phyloP scores from a whole-genome alignment of 2,113 vertebrate genomes.

The Phalacrocorax carbo region DNA sequence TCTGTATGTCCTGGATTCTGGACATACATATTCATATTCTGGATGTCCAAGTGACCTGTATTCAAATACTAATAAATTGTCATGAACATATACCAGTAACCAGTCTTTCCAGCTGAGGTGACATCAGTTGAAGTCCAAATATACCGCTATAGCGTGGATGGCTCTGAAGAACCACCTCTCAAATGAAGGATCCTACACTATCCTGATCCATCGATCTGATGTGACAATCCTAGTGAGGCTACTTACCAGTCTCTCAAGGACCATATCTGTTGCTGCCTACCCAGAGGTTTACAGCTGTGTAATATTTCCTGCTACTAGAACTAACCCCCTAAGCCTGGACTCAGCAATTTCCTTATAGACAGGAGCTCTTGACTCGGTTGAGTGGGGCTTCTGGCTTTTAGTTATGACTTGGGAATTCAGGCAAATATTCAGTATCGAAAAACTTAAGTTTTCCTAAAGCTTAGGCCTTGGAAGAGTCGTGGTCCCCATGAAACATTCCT shows the following conservation, averaged over 20 bases:
- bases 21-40: not conserved
- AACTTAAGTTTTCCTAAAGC: not conserved
- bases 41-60: not conserved
- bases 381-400: not conserved
- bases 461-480: not conserved
- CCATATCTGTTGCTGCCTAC: not conserved
- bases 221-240: not conserved
- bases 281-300: not conserved
- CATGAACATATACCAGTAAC: not conserved
- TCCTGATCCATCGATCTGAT: not conserved
- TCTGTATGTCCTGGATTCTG: too few relatives aligned
- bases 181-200: not conserved
- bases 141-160: not conserved
- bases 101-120: not conserved
- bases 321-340: not conserved
- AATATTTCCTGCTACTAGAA: not conserved
- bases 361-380: not conserved
- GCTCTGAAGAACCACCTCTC: not conserved
- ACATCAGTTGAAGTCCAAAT: not conserved
- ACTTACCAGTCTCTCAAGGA: not conserved
- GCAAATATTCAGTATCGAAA: not conserved
- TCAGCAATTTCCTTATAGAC: not conserved
- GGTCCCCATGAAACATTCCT: not conserved
- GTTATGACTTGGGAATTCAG: not conserved
- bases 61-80: not conserved